Conservation (phyloP, 2,797 vertebrate genomes). For the Lepilemur ruficaudatus region DNA sequence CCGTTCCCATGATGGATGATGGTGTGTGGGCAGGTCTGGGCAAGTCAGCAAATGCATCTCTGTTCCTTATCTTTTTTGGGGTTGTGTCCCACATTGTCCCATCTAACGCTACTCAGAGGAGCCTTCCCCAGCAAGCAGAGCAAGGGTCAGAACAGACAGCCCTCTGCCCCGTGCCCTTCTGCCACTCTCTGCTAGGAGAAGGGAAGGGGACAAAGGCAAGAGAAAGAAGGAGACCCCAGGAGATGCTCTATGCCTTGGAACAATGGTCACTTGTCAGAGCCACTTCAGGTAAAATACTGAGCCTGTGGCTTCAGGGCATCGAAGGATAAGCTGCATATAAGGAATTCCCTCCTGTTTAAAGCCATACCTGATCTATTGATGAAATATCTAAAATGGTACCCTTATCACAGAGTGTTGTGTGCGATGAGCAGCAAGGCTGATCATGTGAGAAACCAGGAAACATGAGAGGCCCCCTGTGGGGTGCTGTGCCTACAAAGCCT, state of each 20-base stretch:
- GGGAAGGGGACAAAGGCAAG: background rate
- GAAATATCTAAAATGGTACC: background rate
- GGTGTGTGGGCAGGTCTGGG: background rate
- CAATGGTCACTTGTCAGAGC: background rate
- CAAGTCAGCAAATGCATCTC: background rate
- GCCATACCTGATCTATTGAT: too few relatives aligned
- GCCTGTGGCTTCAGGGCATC: background rate
- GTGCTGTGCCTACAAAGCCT: background rate
- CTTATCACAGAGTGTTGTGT: background rate
- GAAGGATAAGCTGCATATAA: background rate
- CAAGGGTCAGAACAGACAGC: too few relatives aligned
- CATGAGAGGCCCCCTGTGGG: too few relatives aligned
- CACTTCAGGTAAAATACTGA: background rate
- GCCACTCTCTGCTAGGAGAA: background rate
- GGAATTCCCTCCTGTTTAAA: background rate
- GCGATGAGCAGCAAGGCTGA: background rate
- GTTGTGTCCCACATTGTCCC: rapidly evolving
- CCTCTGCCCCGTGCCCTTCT: background rate
- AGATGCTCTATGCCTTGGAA: background rate
- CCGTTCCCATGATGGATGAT: background rate
- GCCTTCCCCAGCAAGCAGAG: too few relatives aligned
- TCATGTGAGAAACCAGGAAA: background rate
- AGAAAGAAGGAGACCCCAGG: background rate
- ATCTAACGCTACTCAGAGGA: background rate
- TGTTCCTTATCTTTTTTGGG: background rate